Conservation (phyloP, 1,140 invertebrate species). For the Drosophila santomea region DNA sequence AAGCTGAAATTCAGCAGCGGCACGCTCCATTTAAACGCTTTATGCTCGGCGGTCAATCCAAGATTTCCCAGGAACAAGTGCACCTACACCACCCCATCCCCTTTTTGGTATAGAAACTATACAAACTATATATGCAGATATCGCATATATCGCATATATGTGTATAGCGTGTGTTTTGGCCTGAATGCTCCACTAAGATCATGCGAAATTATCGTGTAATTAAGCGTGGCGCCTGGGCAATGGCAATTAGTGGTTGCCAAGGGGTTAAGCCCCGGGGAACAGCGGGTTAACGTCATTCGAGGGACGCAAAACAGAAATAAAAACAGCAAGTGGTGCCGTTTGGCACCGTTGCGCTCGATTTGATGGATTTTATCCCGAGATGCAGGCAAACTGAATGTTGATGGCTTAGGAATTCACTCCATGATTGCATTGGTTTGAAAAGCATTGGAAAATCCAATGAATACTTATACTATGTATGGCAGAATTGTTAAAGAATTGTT, state of each 20-base stretch:
- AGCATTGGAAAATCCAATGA: no score
- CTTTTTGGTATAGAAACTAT: not conserved
- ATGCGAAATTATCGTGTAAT: constrained; percentile 83
- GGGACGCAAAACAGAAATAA: constrained; percentile 1
- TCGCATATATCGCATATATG: not conserved
- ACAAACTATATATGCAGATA: no score
- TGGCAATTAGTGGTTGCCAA: constrained; percentile 44
- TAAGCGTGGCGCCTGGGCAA: constrained; percentile 65
- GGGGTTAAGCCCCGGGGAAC: not conserved
- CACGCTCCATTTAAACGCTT: constrained; percentile 75
- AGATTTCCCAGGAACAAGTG: constrained; percentile 61
- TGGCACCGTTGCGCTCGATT: constrained; percentile 42
- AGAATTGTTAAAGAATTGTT: no score
- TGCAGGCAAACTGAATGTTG: not conserved
- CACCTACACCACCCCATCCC: constrained; percentile 1
- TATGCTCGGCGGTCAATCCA: constrained; percentile 62
- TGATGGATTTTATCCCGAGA: constrained; percentile 23
- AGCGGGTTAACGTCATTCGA: not conserved
- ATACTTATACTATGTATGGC: no score
- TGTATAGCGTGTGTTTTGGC: constrained; percentile 20
- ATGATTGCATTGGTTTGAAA: constrained; percentile 7
- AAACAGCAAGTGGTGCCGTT: constrained; percentile 30
- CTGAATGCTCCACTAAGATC: constrained; percentile 52
- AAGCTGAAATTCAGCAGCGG: constrained; percentile 84
- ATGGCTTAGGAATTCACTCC: constrained; percentile 6